phyloP scores from a whole-genome alignment of 2,888 invertebrate species.

The Epsilonema sp. region DNA sequence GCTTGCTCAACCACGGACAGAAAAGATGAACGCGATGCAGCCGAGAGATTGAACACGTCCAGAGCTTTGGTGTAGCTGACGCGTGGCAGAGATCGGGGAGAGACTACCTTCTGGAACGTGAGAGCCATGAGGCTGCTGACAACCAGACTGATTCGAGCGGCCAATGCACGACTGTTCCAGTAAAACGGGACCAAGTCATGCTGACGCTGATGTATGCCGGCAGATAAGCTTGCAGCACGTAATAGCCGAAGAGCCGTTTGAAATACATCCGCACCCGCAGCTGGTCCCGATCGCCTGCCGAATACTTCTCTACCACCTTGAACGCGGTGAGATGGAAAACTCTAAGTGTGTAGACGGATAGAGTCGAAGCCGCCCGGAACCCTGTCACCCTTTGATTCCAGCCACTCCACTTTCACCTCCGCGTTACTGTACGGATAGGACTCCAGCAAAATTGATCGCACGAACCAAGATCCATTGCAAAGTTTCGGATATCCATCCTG shows the following conservation, averaged over 20 bases:
- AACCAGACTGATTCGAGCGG: too few species aligned
- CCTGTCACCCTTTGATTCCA: neutral
- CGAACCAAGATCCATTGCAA: conserved; percentile 6
- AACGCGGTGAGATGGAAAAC: neutral
- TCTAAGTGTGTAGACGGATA: neutral
- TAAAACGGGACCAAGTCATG: too few species aligned
- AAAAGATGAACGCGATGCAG: too few species aligned
- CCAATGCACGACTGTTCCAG: too few species aligned
- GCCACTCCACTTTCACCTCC: conserved; percentile 4
- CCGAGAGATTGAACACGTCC: neutral
- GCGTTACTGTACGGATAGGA: conserved; percentile 6
- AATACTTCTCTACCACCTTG: neutral
- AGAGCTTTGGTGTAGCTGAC: neutral
- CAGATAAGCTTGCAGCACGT: too few species aligned
- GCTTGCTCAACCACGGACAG: neutral
- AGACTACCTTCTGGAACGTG: too few species aligned
- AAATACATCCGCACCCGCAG: conserved; percentile 4
- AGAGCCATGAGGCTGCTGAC: too few species aligned
- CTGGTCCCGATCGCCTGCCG: conserved; percentile 7
- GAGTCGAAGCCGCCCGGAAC: neutral
- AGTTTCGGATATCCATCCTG: conserved; percentile 6
- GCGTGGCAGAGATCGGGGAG: neutral
- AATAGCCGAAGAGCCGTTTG: conserved; percentile 5
- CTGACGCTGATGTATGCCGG: too few species aligned
- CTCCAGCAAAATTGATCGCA: conserved; percentile 4